Evolutionary conservation across 2,797 vertebrate genomes (phyloP).

Genomic region (Propithecus deckenii): DNA sequence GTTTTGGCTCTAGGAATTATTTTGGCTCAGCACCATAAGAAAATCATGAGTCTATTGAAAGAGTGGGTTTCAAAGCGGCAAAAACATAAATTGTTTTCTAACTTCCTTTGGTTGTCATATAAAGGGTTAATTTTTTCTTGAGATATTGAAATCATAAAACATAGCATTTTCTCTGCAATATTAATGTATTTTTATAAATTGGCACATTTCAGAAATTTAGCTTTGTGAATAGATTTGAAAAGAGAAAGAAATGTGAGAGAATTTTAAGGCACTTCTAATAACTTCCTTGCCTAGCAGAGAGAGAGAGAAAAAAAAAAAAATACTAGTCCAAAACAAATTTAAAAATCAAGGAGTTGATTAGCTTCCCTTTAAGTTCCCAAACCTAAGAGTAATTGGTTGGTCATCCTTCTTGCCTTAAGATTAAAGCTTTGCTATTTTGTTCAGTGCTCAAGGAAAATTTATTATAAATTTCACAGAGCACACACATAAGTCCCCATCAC

Average conservation of each 20-base stretch:
- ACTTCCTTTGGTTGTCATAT: background rate
- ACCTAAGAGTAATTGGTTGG: background rate
- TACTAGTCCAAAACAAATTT: background rate
- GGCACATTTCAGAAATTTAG: background rate
- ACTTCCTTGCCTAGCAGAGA: background rate
- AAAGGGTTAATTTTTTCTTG: background rate
- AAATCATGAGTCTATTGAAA: background rate
- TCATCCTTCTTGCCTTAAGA: background rate
- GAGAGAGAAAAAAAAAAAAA: background rate
- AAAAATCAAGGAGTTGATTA: conserved; percentile 1
- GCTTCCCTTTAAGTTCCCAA: background rate
- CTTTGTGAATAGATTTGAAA: background rate
- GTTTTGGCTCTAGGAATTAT: background rate
- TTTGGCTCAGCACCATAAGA: background rate
- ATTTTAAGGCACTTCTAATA: background rate
- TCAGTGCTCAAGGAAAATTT: background rate
- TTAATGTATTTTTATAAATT: conserved; percentile 21
- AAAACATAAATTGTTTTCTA: background rate
- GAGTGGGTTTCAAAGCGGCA: background rate
- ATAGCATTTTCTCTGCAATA: background rate
- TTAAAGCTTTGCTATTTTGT: background rate
- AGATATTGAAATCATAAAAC: background rate
- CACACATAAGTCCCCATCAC: background rate
- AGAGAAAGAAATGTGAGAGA: background rate
- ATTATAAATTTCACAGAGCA: background rate